These are phyloP conservation scores for Hypotaenidia philippensis DNA, from an alignment of 2,797 vertebrate genomes.

Conservation along the genomic window DNA sequence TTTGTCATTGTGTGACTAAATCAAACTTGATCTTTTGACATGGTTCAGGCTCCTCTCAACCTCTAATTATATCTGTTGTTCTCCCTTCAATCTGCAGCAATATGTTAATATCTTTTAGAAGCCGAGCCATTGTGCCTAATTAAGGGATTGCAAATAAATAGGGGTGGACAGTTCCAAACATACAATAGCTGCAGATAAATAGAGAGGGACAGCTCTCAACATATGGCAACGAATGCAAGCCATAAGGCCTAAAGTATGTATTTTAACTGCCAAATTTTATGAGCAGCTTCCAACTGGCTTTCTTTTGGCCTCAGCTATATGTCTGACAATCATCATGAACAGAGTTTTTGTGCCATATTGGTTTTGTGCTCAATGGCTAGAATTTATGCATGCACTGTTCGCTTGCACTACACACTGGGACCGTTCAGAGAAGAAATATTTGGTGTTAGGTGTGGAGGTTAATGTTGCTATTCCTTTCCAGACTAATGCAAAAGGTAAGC, in stretches of 20 bases:
- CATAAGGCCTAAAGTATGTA: conserved; percentile 53
- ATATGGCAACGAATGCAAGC: conserved; percentile 59
- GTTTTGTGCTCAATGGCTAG: conserved; percentile 1
- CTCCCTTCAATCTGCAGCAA: conserved; percentile 42
- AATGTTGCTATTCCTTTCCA: background rate
- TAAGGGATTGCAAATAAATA: conserved; percentile 59
- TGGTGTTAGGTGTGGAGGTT: background rate
- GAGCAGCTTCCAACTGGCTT: conserved; percentile 46
- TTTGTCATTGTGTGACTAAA: conserved; percentile 10
- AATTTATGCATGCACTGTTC: background rate
- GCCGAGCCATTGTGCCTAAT: conserved; percentile 56
- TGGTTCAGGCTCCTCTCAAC: conserved; percentile 21
- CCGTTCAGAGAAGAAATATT: background rate
- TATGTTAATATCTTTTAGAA: conserved; percentile 55
- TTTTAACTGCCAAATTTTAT: conserved; percentile 57
- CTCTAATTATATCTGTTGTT: conserved; percentile 37
- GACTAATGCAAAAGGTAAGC: background rate
- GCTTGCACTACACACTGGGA: background rate
- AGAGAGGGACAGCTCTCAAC: conserved; percentile 65
- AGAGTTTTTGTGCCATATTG: background rate
- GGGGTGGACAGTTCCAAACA: conserved; percentile 49
- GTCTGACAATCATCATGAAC: conserved; percentile 6
- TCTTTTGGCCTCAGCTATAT: conserved; percentile 25
- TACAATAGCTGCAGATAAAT: conserved; percentile 47
- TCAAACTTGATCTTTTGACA: conserved; percentile 47